Evolutionary conservation across 2,113 vertebrate species (phyloP).

Genomic region (Helogale parvula): DNA sequence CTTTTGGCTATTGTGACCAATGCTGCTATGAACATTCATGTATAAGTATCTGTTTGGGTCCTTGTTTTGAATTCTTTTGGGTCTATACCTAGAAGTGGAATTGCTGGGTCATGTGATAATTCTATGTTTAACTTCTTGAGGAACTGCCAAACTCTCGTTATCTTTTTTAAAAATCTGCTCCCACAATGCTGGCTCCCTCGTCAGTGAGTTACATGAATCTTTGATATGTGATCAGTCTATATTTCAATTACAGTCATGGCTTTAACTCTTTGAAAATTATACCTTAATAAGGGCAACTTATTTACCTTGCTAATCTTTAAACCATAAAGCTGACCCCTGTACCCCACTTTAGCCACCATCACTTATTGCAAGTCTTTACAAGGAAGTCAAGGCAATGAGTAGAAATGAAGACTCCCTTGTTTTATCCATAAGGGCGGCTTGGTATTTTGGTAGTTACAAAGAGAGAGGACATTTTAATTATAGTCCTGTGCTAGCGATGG

Average conservation of each 20-base stretch:
- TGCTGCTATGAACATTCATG: background rate
- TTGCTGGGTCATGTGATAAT: background rate
- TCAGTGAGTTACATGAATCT: constrained; percentile 13
- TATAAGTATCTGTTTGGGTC: background rate
- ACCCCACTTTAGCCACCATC: background rate
- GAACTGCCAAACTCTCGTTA: background rate
- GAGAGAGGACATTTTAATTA: constrained; percentile 51
- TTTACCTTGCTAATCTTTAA: constrained; percentile 53
- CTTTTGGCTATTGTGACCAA: constrained; percentile 23
- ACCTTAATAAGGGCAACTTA: background rate
- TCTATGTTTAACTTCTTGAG: constrained; percentile 18
- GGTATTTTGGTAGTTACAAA: constrained; percentile 33
- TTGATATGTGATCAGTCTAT: background rate
- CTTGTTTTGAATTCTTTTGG: constrained; percentile 7
- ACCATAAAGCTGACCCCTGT: background rate
- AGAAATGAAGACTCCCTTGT: background rate
- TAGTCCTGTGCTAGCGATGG: background rate
- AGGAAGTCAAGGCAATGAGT: constrained; percentile 41
- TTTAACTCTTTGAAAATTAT: constrained; percentile 25
- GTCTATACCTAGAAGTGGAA: background rate
- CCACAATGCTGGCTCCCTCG: background rate
- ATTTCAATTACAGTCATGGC: constrained; percentile 2
- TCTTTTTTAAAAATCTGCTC: constrained; percentile 16
- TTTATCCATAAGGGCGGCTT: background rate
- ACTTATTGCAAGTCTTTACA: background rate